Base-by-base conservation (phyloP, 2,888 invertebrate species). In the Notocelia uddmanniana region DNA sequence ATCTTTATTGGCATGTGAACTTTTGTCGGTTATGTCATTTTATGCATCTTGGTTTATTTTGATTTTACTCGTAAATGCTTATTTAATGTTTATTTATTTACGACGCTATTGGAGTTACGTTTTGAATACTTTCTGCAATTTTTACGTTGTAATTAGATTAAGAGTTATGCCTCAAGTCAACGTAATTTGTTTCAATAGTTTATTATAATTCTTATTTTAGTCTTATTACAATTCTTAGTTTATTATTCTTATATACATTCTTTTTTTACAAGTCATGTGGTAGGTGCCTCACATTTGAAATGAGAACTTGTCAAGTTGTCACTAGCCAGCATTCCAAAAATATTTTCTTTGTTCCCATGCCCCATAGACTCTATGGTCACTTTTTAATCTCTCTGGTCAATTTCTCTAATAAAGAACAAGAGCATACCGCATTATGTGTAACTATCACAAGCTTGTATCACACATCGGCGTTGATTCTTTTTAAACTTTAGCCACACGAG, bases 1-100 rank as follows among this genome's bases (percentile, higher is more conserved):
- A 66, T 71, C 34, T 71, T 71, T 71, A 71, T 67, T 54, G 59
- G 59, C 54, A 59, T 58, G 71, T 54, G 66, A 67, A 67, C 66
- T 67, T 70, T 57, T 52, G n/a, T 23, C n/a, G 26, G 54, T 66
- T 45, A 69, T 55, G 66, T 67, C 41, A 71, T 59, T 34, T 71
- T 70, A 69, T 60, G 26, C 23, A 18, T 54, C 54, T 60, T 48
- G 45, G 19, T 66, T 71, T 66, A 70, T 50, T 15, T 21, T n/a
- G 6, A 70, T 26, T 66, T 52, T 41, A 2, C 26, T 37, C 23
- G 45, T 34, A 70, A 70, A 41, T 15, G 41, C 26, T 34, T 10
- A 21, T 23, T 23, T 45, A 60, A 41, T 60, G 10, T 26, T 26
- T 60, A 60, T 60, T 60, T 60, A 48, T 50, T 18, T 11, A 50